A percentile compares a stretch with the other conserved stretches of the same genome.
phyloP scores from a whole-genome alignment of 2,797 vertebrate species.

The Cephalopachus bancanus region DNA sequence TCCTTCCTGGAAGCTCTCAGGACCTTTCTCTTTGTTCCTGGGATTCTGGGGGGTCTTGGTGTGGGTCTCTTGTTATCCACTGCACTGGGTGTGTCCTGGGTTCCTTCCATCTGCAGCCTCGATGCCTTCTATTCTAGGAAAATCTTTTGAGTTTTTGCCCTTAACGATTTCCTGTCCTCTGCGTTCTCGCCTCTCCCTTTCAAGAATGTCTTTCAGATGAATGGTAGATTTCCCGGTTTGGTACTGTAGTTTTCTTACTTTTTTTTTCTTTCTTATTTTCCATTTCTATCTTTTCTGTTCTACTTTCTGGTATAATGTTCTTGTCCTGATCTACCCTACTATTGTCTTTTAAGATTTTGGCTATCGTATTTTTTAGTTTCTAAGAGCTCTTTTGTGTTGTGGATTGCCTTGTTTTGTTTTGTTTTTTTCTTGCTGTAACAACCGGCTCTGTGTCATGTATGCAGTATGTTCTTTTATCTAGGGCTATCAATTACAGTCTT shows the following conservation, averaged over 20 bases:
- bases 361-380: background rate
- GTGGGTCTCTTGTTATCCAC: background rate
- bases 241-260: background rate
- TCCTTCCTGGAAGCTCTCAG: background rate
- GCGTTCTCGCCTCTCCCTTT: background rate
- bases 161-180: background rate
- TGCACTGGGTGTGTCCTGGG: background rate
- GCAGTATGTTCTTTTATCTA: background rate
- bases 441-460: background rate
- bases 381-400: background rate
- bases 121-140: background rate
- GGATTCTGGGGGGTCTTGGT: background rate
- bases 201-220: background rate
- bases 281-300: conserved; percentile 3
- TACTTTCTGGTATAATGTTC: background rate
- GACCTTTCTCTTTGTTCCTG: background rate
- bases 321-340: background rate
- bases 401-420: background rate
- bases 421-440: background rate
- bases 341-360: background rate
- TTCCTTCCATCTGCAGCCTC: background rate
- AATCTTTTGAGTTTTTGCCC: background rate
- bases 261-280: background rate
- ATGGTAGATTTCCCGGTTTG: background rate
- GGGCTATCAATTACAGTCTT: background rate